Evolutionary conservation across 2,113 vertebrate species (phyloP).

Genomic region (Columbina picui): DNA sequence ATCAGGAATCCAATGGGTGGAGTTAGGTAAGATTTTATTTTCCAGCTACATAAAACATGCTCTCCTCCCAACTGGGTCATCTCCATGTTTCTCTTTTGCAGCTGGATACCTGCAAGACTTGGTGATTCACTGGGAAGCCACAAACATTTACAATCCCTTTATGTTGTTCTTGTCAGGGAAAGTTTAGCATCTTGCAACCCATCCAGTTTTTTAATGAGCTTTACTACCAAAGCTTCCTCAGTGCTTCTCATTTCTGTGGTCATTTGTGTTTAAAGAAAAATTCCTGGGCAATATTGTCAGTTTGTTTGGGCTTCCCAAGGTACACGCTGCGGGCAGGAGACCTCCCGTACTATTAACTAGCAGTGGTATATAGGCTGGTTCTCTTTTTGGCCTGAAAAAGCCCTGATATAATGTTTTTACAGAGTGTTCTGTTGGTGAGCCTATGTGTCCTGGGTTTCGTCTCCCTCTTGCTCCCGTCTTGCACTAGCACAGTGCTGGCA

Average conservation of each 20-base stretch:
- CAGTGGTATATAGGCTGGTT: not conserved
- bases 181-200: not conserved
- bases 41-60: not conserved
- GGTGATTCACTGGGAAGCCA: not conserved
- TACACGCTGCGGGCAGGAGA: not conserved
- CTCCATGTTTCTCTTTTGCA: not conserved
- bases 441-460: not conserved
- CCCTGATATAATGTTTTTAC: not conserved
- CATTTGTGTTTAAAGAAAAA: not conserved
- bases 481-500: not conserved
- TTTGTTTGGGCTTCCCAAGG: conserved; percentile 21
- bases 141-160: not conserved
- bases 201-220: not conserved
- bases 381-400: not conserved
- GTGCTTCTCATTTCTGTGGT: conserved; percentile 7
- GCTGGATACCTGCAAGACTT: not conserved
- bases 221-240: not conserved
- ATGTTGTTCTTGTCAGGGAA: not conserved
- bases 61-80: not conserved
- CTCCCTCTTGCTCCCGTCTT: not conserved
- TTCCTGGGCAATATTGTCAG: not conserved
- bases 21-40: not conserved
- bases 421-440: not conserved
- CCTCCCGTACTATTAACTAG: not conserved
- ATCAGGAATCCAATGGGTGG: not conserved